Evolutionary conservation across 2,113 vertebrate species (phyloP), one percentile per base, ranked within the genome.

Genomic region (Cathartes aura): DNA sequence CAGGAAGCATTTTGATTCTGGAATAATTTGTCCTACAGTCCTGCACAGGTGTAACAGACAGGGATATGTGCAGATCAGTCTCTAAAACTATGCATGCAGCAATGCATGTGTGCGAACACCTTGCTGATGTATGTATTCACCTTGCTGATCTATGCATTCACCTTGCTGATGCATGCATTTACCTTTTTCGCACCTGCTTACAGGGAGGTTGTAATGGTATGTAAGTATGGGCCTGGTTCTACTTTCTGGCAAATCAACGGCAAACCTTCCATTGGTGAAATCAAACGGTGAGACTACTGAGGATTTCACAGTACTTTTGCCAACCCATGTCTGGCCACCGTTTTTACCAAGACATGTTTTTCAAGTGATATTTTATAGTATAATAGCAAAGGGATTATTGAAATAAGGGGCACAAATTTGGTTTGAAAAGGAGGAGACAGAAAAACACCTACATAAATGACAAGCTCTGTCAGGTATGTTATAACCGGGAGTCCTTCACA

Each of bases 321-420:
- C 5, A 3, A 8, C 12, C 29, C 0, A 0, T 17, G 5, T 42
- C 18, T 1, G 2, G 45, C 32, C 24, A 18, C 12, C 0, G 0
- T 43, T 84, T 89, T 66, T 27, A 90, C 10, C 12, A 59, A 50
- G 13, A 17, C 10, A 3, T 0, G 0, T 43, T 56, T 87, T 56
- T 45, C 47, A 58, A 30, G 32, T 48, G 14, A 5, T 66, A 43
- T 48, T 71, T 74, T 34, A 36, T 3, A 55, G 26, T 18, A 10
- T 14, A 79, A 55, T 22, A 79, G 22, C n/a, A 74, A 82, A 63
- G 4, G 20, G 7, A n/a, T 66, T 86, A 38, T 59, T 58, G 56
- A 58, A 72, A 63, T 30, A 47, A 55, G n/a, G 14, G 38, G 2
- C 32, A 59, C 10, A 36, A 15, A 20, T 8, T 15, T 17, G 17